Evolutionary conservation across 2,888 invertebrate species (phyloP), one percentile per base, ranked within the genome.

Genomic region (Rotaria magnacalcarata): DNA sequence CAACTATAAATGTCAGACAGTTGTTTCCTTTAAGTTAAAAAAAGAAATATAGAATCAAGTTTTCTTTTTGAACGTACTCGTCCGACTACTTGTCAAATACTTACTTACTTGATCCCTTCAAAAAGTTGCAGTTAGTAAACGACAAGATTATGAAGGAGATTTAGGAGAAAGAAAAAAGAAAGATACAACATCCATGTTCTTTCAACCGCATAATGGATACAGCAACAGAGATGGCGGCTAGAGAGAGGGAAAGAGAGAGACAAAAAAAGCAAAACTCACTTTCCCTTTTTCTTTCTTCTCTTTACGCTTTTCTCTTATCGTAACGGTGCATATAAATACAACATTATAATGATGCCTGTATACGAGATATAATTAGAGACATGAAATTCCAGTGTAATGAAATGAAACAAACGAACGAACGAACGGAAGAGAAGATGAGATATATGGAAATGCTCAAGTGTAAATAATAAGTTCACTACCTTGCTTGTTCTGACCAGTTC

Each of bases 1-100:
- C 67, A 67, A 34, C 34, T 14, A 67, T 34, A 67, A 67, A 67
- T 67, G 67, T 67, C 67, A 67, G 67, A 67, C 67, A 67, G 67
- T 67, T 34, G 67, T 67, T 67, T 67, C 67, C 67, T 67, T 19
- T 67, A 4, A 67, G 34, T 67, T 34, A 34, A 67, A 67, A 67
- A 34, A 16, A 67, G 24, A 56, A 34, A 24, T 11, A 50, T 14
- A 50, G 14, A 34, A 67, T 1, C 19, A 19, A 19, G 7, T 67
- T 5, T 14, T 67, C 2, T 5, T 34, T 67, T 67, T 41, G 34
- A 67, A 67, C 34, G 34, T 67, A 67, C 67, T 67, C 34, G 19
- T 67, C 34, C 34, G 67, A 34, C 67, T 67, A 19, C 67, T 34
- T 67, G 67, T 67, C 67, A 67, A 67, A 67, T 34, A 67, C 67